Evolutionary conservation across 2,888 invertebrate species (phyloP).

Genomic region (Ochropleura plecta): DNA sequence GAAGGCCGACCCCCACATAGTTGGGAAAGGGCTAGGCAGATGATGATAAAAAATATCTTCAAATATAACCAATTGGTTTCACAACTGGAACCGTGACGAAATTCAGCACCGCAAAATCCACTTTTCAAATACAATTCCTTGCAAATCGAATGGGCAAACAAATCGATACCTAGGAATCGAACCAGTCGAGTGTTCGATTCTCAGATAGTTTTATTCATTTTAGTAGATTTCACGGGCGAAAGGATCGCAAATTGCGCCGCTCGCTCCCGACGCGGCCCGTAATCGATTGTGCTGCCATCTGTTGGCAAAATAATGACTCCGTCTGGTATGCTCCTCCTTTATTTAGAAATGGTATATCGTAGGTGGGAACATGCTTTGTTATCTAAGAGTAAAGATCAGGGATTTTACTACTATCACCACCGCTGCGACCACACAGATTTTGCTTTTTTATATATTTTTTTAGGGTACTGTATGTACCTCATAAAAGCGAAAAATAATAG

Average conservation of each 20-base stretch:
- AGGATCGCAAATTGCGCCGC: slow-evolving; percentile 87
- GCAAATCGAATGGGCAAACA: slow-evolving; percentile 61
- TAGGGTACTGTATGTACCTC: too few species aligned
- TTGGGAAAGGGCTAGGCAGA: too few species aligned
- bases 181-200: slow-evolving; percentile 80
- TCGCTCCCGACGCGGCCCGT: slow-evolving; percentile 81
- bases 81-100: background rate
- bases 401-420: background rate
- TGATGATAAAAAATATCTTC: background rate
- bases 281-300: slow-evolving; percentile 90
- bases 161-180: slow-evolving; percentile 73
- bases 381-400: background rate
- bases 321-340: slow-evolving; percentile 86
- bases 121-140: slow-evolving; percentile 31
- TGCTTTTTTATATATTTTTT: too few species aligned
- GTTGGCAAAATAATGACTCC: slow-evolving; percentile 89
- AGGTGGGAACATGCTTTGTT: slow-evolving; percentile 52
- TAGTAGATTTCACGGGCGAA: slow-evolving; percentile 88
- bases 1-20: too few species aligned
- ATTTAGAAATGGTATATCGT: slow-evolving; percentile 74
- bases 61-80: background rate
- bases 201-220: slow-evolving; percentile 89
- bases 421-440: too few species aligned
- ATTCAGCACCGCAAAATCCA: slow-evolving; percentile 7
- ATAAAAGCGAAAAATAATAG: too few species aligned